Conservation (phyloP, 2,888 invertebrate species). For the Andrena hattorfiana region DNA sequence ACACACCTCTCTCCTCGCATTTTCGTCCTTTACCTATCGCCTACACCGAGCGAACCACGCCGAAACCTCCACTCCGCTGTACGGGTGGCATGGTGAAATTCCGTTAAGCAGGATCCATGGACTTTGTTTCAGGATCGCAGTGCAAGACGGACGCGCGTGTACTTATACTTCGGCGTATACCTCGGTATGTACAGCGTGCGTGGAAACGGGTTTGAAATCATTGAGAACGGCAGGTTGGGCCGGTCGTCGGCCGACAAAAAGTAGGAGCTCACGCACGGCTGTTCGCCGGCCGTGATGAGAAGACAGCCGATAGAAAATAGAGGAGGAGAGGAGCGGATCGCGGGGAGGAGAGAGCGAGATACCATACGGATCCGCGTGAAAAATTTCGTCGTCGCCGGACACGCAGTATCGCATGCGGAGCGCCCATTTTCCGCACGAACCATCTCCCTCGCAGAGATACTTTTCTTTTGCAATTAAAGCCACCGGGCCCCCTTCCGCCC, state of each 20-base stretch:
- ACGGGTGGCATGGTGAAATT: slow-evolving; percentile 29
- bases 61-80: background rate
- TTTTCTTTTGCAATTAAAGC: background rate
- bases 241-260: slow-evolving; percentile 72
- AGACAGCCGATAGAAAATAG: slow-evolving; percentile 59
- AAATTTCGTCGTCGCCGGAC: slow-evolving; percentile 56
- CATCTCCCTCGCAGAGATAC: slow-evolving; percentile 3
- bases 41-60: background rate
- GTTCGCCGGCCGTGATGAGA: slow-evolving; percentile 69
- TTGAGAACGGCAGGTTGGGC: slow-evolving; percentile 70
- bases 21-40: background rate
- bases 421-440: slow-evolving; percentile 25
- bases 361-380: slow-evolving; percentile 46
- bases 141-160: slow-evolving; percentile 48
- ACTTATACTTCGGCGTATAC: background rate
- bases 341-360: slow-evolving; percentile 19
- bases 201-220: slow-evolving; percentile 75
- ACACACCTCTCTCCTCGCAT: background rate
- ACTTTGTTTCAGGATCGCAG: slow-evolving; percentile 51
- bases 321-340: slow-evolving; percentile 38
- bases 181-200: slow-evolving; percentile 39
- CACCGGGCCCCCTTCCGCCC: background rate
- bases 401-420: slow-evolving; percentile 42
- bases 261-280: slow-evolving; percentile 70
- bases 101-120: slow-evolving; percentile 44